These are phyloP conservation scores for Theocolax elegans DNA, from an alignment of 1,140 invertebrate species.

Conservation along the genomic window DNA sequence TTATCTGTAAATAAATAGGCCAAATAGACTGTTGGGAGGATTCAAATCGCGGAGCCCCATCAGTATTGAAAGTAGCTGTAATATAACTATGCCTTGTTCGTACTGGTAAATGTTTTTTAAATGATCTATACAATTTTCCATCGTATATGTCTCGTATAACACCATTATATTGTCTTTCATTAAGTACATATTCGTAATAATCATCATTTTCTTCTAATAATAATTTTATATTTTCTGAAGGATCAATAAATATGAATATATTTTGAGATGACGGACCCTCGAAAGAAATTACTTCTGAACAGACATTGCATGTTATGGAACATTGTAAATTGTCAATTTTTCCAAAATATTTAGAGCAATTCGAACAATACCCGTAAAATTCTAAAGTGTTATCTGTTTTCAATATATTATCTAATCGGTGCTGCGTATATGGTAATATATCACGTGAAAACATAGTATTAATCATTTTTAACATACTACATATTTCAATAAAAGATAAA, in stretches of 20 bases:
- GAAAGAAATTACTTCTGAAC: too few relatives aligned
- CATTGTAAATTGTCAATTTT: not conserved
- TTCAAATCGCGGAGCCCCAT: slow-evolving; percentile 24
- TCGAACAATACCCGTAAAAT: not conserved
- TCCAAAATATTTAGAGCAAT: not conserved
- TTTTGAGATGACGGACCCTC: not conserved
- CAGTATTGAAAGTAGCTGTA: slow-evolving; percentile 21
- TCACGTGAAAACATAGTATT: not conserved
- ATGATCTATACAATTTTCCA: not conserved
- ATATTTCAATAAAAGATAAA: not conserved
- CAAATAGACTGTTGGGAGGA: slow-evolving; percentile 18
- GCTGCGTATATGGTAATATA: not conserved
- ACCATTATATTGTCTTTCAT: not conserved
- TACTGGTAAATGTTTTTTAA: not conserved
- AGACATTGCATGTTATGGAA: not conserved
- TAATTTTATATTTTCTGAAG: not conserved
- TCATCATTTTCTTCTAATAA: not conserved
- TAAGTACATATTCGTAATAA: slow-evolving; percentile 7
- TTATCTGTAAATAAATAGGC: slow-evolving; percentile 25
- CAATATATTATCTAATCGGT: not conserved
- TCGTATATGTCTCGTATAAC: too few relatives aligned
- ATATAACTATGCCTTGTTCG: not conserved
- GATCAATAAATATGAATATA: not conserved
- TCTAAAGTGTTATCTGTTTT: not conserved
- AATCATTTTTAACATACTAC: not conserved